A percentile compares a stretch with the other conserved stretches of the same genome.
phyloP scores from a whole-genome alignment of 2,888 invertebrate species.

The Cosmia pyralina region DNA sequence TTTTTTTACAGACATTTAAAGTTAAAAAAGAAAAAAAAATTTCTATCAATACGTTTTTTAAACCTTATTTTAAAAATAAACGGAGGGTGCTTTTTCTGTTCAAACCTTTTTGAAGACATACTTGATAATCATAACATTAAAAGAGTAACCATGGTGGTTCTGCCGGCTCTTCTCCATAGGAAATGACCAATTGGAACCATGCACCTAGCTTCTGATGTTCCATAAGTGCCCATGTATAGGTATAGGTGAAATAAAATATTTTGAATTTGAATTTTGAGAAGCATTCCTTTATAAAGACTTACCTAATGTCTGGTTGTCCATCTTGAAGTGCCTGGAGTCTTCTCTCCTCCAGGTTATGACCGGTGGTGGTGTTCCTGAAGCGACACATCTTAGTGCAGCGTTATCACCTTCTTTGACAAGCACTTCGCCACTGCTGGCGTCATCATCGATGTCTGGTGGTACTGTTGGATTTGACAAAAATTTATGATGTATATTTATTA shows the following conservation, averaged over 20 bases:
- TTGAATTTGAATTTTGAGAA: background rate
- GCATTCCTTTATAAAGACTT: conserved; percentile 31
- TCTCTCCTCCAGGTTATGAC: conserved; percentile 95
- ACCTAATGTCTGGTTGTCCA: conserved; percentile 86
- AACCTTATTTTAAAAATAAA: too few relatives aligned
- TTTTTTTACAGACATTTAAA: too few relatives aligned
- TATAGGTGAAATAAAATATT: background rate
- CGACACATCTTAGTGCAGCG: conserved; percentile 94
- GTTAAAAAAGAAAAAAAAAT: too few relatives aligned
- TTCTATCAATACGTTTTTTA: too few relatives aligned
- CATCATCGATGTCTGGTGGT: conserved; percentile 94
- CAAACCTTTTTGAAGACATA: too few relatives aligned
- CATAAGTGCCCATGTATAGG: too few relatives aligned
- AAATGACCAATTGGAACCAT: too few relatives aligned
- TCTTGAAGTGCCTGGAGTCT: conserved; percentile 91
- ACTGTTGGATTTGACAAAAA: conserved; percentile 83
- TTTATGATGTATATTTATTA: too few relatives aligned
- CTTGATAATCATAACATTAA: too few relatives aligned
- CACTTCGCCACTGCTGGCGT: conserved; percentile 93
- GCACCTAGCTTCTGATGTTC: background rate
- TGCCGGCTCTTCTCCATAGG: background rate
- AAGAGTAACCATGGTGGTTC: background rate
- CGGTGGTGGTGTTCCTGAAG: conserved; percentile 94
- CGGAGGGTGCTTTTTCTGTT: too few relatives aligned
- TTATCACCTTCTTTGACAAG: conserved; percentile 94